Evolutionary conservation across 2,113 vertebrate genomes (phyloP).

Genomic region (Phocoena phocoena): DNA sequence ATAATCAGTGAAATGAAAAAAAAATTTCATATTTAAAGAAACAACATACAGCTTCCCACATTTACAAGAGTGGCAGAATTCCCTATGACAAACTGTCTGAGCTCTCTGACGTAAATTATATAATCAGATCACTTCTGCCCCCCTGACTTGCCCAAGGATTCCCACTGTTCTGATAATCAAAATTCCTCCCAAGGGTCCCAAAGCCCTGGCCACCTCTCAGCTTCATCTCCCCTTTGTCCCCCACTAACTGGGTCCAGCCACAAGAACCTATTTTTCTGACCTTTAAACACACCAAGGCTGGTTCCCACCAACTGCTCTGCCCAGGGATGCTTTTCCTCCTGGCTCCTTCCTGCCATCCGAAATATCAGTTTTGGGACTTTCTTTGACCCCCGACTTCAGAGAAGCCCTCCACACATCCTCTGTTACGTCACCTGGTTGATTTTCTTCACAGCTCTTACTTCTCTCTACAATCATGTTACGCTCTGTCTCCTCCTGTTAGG

Average conservation of each 20-base stretch:
- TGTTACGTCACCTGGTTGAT: too few species aligned
- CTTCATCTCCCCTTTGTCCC: not conserved
- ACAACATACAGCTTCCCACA: not conserved
- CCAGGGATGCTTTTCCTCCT: not conserved
- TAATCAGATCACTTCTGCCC: not conserved
- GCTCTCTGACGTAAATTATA: not conserved
- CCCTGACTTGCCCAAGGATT: not conserved
- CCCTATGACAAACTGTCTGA: slow-evolving; percentile 25
- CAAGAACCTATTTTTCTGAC: not conserved
- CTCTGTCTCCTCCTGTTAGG: not conserved
- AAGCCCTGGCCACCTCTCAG: not conserved
- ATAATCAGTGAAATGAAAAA: not conserved
- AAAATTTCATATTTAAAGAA: slow-evolving; percentile 15
- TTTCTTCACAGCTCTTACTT: not conserved
- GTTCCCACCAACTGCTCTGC: not conserved
- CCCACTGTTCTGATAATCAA: slow-evolving; percentile 8
- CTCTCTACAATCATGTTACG: not conserved
- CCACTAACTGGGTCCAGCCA: not conserved
- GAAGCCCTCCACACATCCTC: not conserved
- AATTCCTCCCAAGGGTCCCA: not conserved
- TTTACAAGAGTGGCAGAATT: not conserved
- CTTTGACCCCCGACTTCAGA: not conserved
- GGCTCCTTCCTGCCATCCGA: not conserved
- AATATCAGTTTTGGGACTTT: not conserved
- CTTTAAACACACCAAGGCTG: not conserved